These are phyloP conservation scores for Serinus canaria DNA, from an alignment of 2,113 vertebrate genomes.

Conservation along the genomic window DNA sequence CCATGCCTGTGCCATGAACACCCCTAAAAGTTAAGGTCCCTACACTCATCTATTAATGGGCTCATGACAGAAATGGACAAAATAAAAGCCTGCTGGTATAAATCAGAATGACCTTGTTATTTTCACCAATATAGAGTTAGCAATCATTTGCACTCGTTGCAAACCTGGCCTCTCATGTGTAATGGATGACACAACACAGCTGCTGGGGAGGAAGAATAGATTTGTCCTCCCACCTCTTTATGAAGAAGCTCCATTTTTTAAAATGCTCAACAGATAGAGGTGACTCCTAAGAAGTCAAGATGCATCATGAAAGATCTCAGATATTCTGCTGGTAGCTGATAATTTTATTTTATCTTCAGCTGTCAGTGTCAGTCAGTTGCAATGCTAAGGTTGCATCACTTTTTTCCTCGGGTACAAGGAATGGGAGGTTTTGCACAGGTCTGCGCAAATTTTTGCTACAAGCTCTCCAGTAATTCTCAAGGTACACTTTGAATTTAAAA, in stretches of 20 bases:
- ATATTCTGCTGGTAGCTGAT: neutral
- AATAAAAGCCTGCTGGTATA: neutral
- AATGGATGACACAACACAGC: neutral
- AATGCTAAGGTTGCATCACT: neutral
- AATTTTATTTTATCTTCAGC: neutral
- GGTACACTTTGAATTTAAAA: neutral
- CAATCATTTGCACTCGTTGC: neutral
- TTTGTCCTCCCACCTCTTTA: neutral
- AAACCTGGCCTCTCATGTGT: neutral
- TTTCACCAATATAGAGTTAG: neutral
- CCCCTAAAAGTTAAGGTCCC: neutral
- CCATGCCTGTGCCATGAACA: neutral
- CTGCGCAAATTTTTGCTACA: neutral
- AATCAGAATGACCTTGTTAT: neutral
- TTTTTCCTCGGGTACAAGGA: neutral
- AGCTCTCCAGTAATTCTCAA: neutral
- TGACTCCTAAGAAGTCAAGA: neutral
- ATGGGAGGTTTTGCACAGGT: neutral
- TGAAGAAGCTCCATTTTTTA: neutral
- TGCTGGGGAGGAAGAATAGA: neutral
- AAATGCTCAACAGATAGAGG: neutral
- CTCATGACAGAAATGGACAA: neutral
- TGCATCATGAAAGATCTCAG: neutral
- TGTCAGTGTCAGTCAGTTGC: neutral
- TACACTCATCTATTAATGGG: accelerated